Evolutionary conservation across 2,113 vertebrate species (phyloP), one percentile per base, ranked within the genome.

Genomic region (Picathartes gymnocephalus): DNA sequence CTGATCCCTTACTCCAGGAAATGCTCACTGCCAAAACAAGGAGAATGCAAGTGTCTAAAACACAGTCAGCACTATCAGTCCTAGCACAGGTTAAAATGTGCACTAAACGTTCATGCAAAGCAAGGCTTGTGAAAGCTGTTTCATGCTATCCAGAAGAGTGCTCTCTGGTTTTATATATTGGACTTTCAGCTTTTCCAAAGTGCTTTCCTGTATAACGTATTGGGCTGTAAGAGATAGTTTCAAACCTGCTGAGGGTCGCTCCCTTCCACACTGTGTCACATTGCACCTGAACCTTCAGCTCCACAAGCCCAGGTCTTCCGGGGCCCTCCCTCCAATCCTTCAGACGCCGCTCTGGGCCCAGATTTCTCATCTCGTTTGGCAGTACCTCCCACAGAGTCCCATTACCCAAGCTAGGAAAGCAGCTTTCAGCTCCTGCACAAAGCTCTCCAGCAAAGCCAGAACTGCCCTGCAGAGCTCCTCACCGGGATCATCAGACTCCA

Each of bases 261-360:
- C 15, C 47, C 24, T 80, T 25, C 35, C 18, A 35, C 10, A 1
- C 6, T 9, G 10, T 44, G 68, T 44, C 39, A 62, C 30, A 6
- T 1, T 40, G 30, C 23, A 54, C 9, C 30, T 62, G 57, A 64
- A 31, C 30, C 57, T n/a, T 48, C 57, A 60, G 33, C 39, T 48
- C 39, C 30, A 42, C 39, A 40, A 53, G 35, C 9, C 30, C 35
- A 15, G 23, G 8, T 37, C 39, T 64, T 31, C 11, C 14, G 7
- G 37, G 62, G 5, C 40, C 13, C 33, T 85, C 37, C 51, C 4
- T 69, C 27, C 31, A 31, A 4, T 11, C 64, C 90, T 65, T 37
- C 37, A 69, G 45, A 37, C 0, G 0, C 2, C 65, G 54, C 50
- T 72, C 30, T 50, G 31, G 30, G 22, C 2, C 1, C 33, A 69